Evolutionary conservation across 2,113 vertebrate species (phyloP), one percentile per base, ranked within the genome.

Genomic region (Lophura nycthemera): DNA sequence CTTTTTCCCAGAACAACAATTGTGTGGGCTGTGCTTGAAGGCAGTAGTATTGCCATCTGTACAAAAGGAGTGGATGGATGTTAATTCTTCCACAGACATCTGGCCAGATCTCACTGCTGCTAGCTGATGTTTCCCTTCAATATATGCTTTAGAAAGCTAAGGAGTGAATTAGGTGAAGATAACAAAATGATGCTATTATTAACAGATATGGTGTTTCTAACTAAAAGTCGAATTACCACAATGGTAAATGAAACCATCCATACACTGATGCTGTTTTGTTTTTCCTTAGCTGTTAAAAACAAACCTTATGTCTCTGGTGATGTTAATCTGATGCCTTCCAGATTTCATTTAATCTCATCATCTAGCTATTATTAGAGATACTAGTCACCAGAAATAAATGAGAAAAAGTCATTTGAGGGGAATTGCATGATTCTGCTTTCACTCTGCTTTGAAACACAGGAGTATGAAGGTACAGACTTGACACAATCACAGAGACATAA

Each of bases 261-360:
- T 73, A 48, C 3, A 32, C 64, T 6, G 2, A 5, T 72, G 22
- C 16, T 73, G 10, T 10, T 60, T 86, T 59, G 38, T 32, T 88
- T 92, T 86, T 40, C 9, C 13, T 80, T 77, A 79, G 67, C 38
- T 63, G 27, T 82, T 86, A 71, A 71, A 93, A 57, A 56, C 32
- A 56, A 9, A 18, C 34, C 25, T 95, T 95, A 64, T 17, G 50
- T 89, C 64, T 93, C 29, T 30, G 8, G 2, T 73, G 54, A 45
- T 75, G 38, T 70, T 67, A 89, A 15, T 81, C n/a, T 81, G 57
- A 25, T 77, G 7, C 69, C 40, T 69, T 48, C 17, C 42, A 72
- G 60, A 80, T 86, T 83, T 52, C 16, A 14, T 78, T 89, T 87
- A 61, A 83, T 81, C 30, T 88, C 65, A 75, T 85, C 84, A 88